A percentile compares a stretch with the other conserved stretches of the same genome.
These are phyloP conservation scores for Schizopygopsis malacanthus DNA, from an alignment of 2,797 vertebrate genomes.

Conservation along the genomic window DNA sequence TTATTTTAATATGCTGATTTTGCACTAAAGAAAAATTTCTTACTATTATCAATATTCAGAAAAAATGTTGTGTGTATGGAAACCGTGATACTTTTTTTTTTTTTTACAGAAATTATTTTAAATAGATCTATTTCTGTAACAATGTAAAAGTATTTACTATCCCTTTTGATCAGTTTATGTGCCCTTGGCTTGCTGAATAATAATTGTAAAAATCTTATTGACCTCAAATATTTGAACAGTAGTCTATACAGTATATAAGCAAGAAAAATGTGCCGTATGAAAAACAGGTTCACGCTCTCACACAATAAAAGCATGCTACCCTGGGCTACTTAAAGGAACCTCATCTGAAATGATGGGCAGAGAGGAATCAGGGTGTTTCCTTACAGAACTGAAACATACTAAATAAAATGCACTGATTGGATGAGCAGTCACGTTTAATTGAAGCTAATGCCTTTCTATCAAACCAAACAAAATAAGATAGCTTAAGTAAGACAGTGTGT, in stretches of 20 bases:
- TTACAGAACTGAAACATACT: neutral
- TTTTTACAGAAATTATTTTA: neutral
- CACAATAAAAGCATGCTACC: too few relatives aligned
- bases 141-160: neutral
- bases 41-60: neutral
- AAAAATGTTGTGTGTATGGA: neutral
- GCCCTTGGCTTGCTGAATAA: neutral
- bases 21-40: neutral
- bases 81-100: neutral
- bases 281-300: neutral
- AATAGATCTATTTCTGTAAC: neutral
- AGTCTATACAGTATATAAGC: neutral
- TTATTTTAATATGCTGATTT: neutral
- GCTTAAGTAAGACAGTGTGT: neutral
- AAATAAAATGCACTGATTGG: neutral
- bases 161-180: neutral
- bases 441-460: neutral
- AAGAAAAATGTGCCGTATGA: neutral
- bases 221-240: neutral
- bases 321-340: neutral
- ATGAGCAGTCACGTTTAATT: neutral
- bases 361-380: neutral
- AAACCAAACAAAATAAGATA: neutral
- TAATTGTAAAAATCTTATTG: neutral
- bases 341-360: conserved; percentile 41